Base-by-base conservation (phyloP, 2,113 vertebrate genomes). In the Brienomyrus longianalis region DNA sequence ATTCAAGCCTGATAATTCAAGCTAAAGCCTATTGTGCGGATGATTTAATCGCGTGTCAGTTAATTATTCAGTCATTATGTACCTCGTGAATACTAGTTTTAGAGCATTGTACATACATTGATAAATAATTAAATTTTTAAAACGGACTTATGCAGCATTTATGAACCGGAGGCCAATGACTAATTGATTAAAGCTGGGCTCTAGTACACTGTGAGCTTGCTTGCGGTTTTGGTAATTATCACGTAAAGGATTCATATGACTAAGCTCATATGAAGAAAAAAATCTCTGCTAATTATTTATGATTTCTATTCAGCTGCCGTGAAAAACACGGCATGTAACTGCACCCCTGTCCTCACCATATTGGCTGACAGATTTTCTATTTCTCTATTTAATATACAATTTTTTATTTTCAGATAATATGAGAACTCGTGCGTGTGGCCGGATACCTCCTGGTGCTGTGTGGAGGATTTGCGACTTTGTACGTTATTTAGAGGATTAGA, bases 41-140 rank as follows among this genome's bases (percentile, higher is more conserved):
- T 3, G 86, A 77, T 54, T 62, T 87, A 87, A 87, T 86, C 85
- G 43, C 66, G 56, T 83, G 48, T 39, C 86, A 19, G 51, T 90
- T 74, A 90, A 90, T 90, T 90, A 90, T 90, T 90, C 70, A 90
- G 62, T 87, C 83, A 70, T 90, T 87, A 86, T 87, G 70, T 77
- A 87, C 62, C 85, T 87, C 23, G 74, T 87, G 89, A 90, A 90
- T 90, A 90, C 87, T 86, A 51, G 50, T 90, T 90, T 90, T 87
- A 87, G 87, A 74, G 86, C 59, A 59, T 80, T 86, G 84, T 87
- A 90, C 84, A 90, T 85, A 90, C 83, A 87, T 90, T 87, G 85
- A 90, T 90, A 87, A 90, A 90, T 90, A 87, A 90, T 90, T 90
- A 47, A 87, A 90, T 77, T 90, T 90, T 87, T 56, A 90, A 87